Base-by-base conservation (phyloP, 2,113 vertebrate species). In the Scatophagus argus region DNA sequence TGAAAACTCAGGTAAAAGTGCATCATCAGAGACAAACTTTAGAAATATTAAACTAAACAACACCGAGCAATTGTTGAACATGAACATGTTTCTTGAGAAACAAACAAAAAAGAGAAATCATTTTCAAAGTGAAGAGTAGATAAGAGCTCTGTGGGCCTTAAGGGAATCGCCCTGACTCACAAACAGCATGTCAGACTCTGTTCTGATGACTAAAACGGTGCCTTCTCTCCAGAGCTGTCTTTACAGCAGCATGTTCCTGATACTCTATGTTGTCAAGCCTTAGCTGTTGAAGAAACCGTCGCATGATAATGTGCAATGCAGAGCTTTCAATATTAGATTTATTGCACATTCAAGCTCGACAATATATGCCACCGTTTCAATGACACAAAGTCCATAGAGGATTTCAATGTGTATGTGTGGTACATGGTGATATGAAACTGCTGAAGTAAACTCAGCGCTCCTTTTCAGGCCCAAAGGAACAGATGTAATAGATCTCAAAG, bases 181-280 rank as follows among this genome's bases (percentile, higher is more conserved):
- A 82, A 86, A 86, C 74, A 79, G 74, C 58, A 70, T 65, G 66
- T 76, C 74, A 61, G 51, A 61, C 71, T 79, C 5, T 34, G 38
- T 21, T 51, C 62, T 61, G 52, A 74, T 43, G n/a, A 81, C 58
- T 75, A 67, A 61, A 79, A 59, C 66, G 43, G 34, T 34, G 52
- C 6, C 62, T 66, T 71, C 65, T 62, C 68, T 38, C 39, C 76
- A 25, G n/a, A 66, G 36, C 32, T 36, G 39, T 52, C 62, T 73
- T 44, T 49, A 58, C 47, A 65, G 62, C 51, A 74, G 13, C 49
- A 44, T 68, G 65, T 58, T 72, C 6, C 58, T 46, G 5, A 66
- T 81, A 25, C 10, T 55, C 66, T 32, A 6, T 65, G 63, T 55
- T 64, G 73, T 81, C 61, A 79, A 56, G 55, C 63, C 19, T 32